Evolutionary conservation across 2,888 invertebrate genomes (phyloP), one percentile per base, ranked within the genome.

Genomic region (Apantesis nais): DNA sequence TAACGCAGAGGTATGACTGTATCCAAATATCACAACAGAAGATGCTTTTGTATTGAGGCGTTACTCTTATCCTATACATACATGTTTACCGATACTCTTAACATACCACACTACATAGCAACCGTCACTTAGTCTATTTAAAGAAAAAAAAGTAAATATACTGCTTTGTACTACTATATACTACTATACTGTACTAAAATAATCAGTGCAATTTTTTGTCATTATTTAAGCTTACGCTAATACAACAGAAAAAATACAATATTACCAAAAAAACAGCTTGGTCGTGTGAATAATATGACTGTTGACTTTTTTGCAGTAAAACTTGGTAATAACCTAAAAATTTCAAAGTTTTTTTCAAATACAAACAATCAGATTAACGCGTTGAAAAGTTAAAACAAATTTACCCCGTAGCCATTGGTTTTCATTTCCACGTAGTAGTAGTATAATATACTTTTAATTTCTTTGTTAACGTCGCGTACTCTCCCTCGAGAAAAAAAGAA

Each of bases 1-100:
- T 71, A 70, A 78, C 62, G 55, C 52, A 74, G 71, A 79, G 71
- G 82, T 78, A 79, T 74, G 63, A 73, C 48, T 66, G 64, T 73
- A 67, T 71, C 58, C 52, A 60, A 58, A 67, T 60, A 66, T 60
- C 11, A 29, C 14, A 41, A 19, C 61, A 31, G 41, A 39, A 37
- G 70, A 81, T 67, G 79, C 75, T 78, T 74, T 58, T 71, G 11
- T 67, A 41, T 60, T 60, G 41, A 67, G 60, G 9, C 31, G 22
- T 4, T 67, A 34, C 44, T 44, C 44, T 44, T 44, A 67, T 44
- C 31, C 61, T 22, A 58, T 16, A 14, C 25, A 55, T 25, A 52
- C 34, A 14, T 9, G 7, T 25, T 55, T 4, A 55, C 25, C 12
- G 4, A 55, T 12, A 25, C 22, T 55, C 12, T 25, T 55, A 55